Evolutionary conservation across 2,113 vertebrate species (phyloP).

Genomic region (Urocolius indicus): DNA sequence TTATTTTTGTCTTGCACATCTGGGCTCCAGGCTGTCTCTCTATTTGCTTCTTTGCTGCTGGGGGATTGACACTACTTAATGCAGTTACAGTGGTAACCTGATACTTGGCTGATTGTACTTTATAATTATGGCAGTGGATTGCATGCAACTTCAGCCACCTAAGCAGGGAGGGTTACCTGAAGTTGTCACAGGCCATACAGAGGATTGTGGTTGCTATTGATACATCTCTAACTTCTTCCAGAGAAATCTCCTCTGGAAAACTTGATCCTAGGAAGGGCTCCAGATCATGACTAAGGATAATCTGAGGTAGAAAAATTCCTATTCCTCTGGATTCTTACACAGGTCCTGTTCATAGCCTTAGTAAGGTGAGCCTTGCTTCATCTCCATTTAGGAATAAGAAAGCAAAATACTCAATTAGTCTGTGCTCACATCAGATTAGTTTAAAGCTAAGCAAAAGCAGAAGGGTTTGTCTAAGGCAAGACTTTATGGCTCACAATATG

Average conservation of each 20-base stretch:
- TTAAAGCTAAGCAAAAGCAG: background rate
- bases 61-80: background rate
- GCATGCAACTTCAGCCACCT: background rate
- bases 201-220: background rate
- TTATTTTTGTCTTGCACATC: background rate
- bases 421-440: background rate
- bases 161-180: background rate
- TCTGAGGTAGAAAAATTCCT: background rate
- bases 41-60: background rate
- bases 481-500: fast-evolving
- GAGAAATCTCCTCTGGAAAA: background rate
- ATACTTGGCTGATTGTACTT: background rate
- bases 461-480: background rate
- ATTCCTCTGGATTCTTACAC: background rate
- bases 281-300: background rate
- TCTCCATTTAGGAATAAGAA: background rate
- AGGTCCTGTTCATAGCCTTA: background rate
- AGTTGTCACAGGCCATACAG: background rate
- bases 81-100: background rate
- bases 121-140: background rate
- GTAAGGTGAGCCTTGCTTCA: background rate
- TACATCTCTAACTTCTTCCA: background rate
- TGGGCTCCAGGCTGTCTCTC: background rate
- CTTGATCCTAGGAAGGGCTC: background rate
- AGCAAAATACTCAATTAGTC: background rate